Conservation (phyloP, 2,113 vertebrate species). For the Terrapene triunguis region DNA sequence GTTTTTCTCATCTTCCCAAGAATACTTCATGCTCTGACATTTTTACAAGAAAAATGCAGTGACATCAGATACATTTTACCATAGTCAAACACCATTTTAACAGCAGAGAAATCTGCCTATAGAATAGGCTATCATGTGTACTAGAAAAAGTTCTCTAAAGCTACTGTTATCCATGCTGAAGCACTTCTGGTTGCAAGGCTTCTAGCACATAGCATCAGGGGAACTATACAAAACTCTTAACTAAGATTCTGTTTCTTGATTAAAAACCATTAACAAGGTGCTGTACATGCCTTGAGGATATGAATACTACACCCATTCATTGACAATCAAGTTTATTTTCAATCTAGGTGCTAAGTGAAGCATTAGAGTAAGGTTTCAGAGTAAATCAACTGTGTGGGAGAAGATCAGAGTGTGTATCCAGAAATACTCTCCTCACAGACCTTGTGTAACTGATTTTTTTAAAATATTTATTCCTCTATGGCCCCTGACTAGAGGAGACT, state of each 20-base stretch:
- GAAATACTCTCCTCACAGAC: neutral
- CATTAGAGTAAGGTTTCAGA: neutral
- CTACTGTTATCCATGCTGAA: fast-evolving
- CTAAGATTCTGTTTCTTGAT: neutral
- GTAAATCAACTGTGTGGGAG: neutral
- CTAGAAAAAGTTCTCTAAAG: neutral
- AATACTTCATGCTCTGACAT: no score
- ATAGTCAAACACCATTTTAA: neutral
- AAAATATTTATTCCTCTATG: neutral
- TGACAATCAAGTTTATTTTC: neutral
- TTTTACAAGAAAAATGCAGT: neutral
- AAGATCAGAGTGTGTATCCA: neutral
- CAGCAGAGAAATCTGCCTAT: neutral
- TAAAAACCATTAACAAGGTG: neutral
- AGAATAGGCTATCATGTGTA: neutral
- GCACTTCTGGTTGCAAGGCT: neutral
- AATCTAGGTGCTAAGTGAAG: neutral
- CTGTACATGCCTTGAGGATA: neutral
- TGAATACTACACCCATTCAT: neutral
- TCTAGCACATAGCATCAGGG: neutral
- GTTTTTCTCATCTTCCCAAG: no score
- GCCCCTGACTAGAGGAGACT: neutral
- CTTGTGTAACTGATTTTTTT: neutral
- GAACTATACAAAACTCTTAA: neutral
- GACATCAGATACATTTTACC: no score